A percentile compares a stretch with the other conserved stretches of the same genome.
Conservation (phyloP, 2,888 invertebrate species). For the Scaptomyza tumidula region DNA sequence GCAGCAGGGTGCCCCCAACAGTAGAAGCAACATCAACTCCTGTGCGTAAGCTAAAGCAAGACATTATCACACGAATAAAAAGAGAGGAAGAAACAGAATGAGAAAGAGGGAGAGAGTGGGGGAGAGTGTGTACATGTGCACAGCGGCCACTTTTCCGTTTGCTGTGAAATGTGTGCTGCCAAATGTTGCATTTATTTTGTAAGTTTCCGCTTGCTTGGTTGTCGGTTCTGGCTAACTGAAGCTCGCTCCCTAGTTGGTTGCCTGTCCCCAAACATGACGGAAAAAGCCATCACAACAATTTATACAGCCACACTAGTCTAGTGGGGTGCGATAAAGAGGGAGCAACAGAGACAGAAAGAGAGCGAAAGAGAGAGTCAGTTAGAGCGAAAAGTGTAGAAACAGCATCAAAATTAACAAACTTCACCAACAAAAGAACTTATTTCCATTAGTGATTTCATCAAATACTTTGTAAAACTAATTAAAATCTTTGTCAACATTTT, state of each 20-base stretch:
- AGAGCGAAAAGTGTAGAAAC: background rate
- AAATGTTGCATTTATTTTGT: slow-evolving; percentile 82
- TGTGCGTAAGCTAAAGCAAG: slow-evolving; percentile 49
- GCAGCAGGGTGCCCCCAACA: slow-evolving; percentile 49
- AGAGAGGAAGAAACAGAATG: slow-evolving; percentile 7
- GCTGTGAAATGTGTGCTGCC: slow-evolving; percentile 72
- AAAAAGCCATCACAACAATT: slow-evolving; percentile 49
- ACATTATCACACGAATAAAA: slow-evolving; percentile 43
- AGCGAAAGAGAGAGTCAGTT: background rate
- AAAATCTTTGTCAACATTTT: too few species aligned
- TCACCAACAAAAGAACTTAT: background rate
- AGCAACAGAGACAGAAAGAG: background rate
- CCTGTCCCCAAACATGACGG: slow-evolving; percentile 26
- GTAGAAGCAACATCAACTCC: slow-evolving; percentile 31
- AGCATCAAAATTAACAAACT: background rate
- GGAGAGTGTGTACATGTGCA: slow-evolving; percentile 23
- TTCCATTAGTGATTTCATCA: background rate
- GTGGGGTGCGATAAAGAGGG: too few species aligned
- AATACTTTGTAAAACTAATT: too few species aligned
- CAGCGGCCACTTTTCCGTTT: slow-evolving; percentile 74
- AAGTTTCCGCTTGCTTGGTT: slow-evolving; percentile 68
- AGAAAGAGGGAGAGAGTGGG: background rate
- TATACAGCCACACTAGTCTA: slow-evolving; percentile 30
- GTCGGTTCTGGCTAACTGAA: slow-evolving; percentile 26
- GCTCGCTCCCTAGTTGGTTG: slow-evolving; percentile 10